Conservation (phyloP, 2,797 vertebrate genomes). For the Mus spretus region DNA sequence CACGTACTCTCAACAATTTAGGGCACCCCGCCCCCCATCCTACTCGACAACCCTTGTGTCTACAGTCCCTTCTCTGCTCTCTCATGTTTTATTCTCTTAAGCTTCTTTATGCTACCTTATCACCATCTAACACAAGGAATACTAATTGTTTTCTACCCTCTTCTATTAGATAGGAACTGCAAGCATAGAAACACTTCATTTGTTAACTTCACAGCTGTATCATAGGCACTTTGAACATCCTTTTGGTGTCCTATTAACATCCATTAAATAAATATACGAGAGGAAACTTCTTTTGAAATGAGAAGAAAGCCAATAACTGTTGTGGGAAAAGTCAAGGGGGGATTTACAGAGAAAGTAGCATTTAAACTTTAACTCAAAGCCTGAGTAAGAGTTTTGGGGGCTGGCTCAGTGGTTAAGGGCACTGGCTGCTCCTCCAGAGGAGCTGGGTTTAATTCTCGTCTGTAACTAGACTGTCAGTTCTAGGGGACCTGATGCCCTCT, state of each 20-base stretch:
- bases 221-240: neutral
- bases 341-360: neutral
- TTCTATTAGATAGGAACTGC: neutral
- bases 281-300: neutral
- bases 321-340: neutral
- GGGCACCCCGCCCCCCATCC: neutral
- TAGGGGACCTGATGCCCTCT: neutral
- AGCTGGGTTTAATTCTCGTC: neutral
- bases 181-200: neutral
- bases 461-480: neutral
- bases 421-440: neutral
- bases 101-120: neutral
- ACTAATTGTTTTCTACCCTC: neutral
- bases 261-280: neutral
- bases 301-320: neutral
- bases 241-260: neutral
- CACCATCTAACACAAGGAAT: neutral
- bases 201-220: neutral
- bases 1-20: neutral
- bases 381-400: neutral
- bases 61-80: neutral
- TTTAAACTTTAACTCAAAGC: conserved; percentile 27
- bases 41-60: neutral
- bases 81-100: neutral
- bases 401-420: neutral